Evolutionary conservation across 2,113 vertebrate genomes (phyloP).

Genomic region (Climacteris rufus): DNA sequence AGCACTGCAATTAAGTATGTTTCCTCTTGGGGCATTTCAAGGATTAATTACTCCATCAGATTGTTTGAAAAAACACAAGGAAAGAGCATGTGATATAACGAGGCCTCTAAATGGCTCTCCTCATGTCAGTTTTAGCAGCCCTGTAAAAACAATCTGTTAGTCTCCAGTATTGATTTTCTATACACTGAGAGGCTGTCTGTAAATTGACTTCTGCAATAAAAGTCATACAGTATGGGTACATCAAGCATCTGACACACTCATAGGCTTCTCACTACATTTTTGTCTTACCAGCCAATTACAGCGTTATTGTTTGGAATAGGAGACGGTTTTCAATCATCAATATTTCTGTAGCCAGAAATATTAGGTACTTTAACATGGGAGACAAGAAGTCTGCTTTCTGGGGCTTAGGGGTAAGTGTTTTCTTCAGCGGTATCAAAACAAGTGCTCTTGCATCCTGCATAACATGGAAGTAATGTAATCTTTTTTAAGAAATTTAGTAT

Average conservation of each 20-base stretch:
- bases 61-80: background rate
- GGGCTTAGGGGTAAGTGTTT: accelerated
- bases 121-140: background rate
- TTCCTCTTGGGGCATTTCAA: slow-evolving; percentile 17
- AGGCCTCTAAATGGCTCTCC: background rate
- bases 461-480: background rate
- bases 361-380: background rate
- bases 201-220: background rate
- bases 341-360: background rate
- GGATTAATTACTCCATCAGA: slow-evolving; percentile 44
- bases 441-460: background rate
- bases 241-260: background rate
- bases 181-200: background rate
- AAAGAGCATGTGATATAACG: background rate
- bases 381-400: background rate
- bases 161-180: background rate
- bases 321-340: background rate
- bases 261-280: background rate
- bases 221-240: background rate
- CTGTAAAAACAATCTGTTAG: background rate
- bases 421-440: background rate
- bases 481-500: background rate
- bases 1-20: background rate
- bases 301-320: background rate
- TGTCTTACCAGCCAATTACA: background rate